These are phyloP conservation scores for Sebastes taczanowskii DNA, from an alignment of 2,797 vertebrate species.

Conservation along the genomic window DNA sequence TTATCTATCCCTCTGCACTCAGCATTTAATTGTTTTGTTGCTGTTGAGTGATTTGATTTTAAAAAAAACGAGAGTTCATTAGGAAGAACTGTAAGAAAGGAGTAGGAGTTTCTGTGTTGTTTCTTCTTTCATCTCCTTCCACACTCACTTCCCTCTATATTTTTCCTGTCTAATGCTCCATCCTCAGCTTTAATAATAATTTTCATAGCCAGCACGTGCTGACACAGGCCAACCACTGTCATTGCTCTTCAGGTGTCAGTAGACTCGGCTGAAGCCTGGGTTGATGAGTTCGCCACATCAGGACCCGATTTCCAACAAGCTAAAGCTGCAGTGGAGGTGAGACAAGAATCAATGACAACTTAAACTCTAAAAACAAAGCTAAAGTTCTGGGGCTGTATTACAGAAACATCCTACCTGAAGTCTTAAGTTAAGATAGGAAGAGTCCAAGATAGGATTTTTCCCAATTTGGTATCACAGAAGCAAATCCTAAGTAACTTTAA, in stretches of 20 bases:
- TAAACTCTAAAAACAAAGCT: neutral
- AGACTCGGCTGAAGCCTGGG: slow-evolving; percentile 96
- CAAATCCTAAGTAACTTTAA: too few relatives aligned
- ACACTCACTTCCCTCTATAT: slow-evolving; percentile 53
- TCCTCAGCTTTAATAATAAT: slow-evolving; percentile 11
- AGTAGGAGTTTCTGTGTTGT: slow-evolving; percentile 26
- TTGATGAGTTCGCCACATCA: slow-evolving; percentile 90
- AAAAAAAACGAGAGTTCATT: neutral
- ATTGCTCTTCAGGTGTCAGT: slow-evolving; percentile 82
- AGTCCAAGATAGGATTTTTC: too few relatives aligned
- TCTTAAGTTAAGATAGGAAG: too few relatives aligned
- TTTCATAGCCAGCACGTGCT: neutral
- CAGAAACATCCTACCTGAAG: too few relatives aligned
- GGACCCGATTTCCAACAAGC: slow-evolving; percentile 95
- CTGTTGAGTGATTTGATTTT: slow-evolving; percentile 8
- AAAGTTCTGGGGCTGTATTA: neutral
- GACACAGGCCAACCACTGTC: slow-evolving; percentile 27
- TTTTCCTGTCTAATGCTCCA: slow-evolving; percentile 27
- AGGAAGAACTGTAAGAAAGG: neutral
- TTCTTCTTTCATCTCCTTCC: slow-evolving; percentile 54
- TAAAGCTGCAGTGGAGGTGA: slow-evolving; percentile 97
- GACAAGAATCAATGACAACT: slow-evolving; percentile 14
- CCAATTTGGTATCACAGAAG: too few relatives aligned
- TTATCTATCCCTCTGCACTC: neutral
- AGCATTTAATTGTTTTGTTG: neutral